These are phyloP conservation scores for Aphaenogaster floridana DNA, from an alignment of 1,140 invertebrate species.

Conservation along the genomic window DNA sequence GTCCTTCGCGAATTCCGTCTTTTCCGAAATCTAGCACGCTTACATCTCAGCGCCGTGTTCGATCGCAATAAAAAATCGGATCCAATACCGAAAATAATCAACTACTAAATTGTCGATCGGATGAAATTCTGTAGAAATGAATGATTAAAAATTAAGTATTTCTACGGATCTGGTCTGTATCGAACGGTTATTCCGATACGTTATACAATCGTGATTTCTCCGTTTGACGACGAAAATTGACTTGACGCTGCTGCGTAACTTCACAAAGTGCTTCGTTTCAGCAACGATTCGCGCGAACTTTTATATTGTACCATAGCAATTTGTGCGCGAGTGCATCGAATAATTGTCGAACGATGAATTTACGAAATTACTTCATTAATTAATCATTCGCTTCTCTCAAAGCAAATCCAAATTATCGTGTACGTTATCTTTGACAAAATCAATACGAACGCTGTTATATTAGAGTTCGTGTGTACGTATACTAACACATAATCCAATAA, in stretches of 20 bases:
- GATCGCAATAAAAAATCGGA: neutral
- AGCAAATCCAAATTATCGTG: neutral
- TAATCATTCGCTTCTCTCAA: neutral
- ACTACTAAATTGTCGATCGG: neutral
- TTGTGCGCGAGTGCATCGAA: neutral
- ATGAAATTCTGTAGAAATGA: neutral
- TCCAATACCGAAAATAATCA: neutral
- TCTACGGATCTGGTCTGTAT: neutral
- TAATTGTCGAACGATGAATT: constrained; percentile 2
- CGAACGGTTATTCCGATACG: neutral
- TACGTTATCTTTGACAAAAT: neutral
- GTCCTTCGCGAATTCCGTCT: neutral
- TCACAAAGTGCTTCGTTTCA: constrained; percentile 34
- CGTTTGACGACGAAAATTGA: constrained; percentile 21
- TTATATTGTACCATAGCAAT: neutral
- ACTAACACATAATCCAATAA: constrained; percentile 33
- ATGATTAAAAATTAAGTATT: neutral
- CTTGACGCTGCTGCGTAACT: neutral
- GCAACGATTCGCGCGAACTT: neutral
- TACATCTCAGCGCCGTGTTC: neutral
- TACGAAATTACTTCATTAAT: neutral
- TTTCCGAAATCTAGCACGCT: neutral
- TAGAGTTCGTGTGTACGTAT: neutral
- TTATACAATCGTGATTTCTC: constrained; percentile 2
- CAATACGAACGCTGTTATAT: neutral